Evolutionary conservation across 2,888 invertebrate genomes (phyloP), one percentile per base, ranked within the genome.

Genomic region (Podabrus alpinus): DNA sequence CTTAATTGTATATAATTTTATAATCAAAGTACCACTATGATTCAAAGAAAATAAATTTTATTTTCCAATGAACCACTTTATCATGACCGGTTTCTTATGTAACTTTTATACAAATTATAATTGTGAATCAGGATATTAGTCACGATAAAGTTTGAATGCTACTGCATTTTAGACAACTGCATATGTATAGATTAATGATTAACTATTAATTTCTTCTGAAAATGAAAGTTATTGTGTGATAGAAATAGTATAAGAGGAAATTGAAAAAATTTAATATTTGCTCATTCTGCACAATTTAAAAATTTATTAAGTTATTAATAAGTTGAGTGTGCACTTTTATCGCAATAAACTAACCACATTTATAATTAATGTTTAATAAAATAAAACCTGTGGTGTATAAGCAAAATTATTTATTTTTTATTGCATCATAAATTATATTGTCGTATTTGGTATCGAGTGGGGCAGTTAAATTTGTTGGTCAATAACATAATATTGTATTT

Each of bases 371-470:
- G 21, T 21, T 45, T n/a, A 45, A n/a, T 45, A n/a, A 45, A 45
- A n/a, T 45, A n/a, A 45, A n/a, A 45, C 45, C 45, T 67, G 16
- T 70, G 64, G 67, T 60, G 60, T 25, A 71, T 71, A 67, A 66
- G 66, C 66, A 59, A 66, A 66, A 66, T 67, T 60, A 66, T 71
- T 66, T 67, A 59, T 67, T 66, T 60, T 71, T 71, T 71, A 71
- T 71, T 67, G 71, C 59, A 66, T 67, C 66, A 71, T 71, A 71
- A 71, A 71, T 71, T 45, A 45, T 45, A 29, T 66, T 67, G 71
- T 71, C 71, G 66, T 60, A 59, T 66, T 71, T 66, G 66, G 66
- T 66, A 71, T 71, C 59, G 59, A 60, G 17, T 24, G 71, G 66
- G 24, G 71, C 66, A 67, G 25, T 60, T 71, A 59, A 61, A 66